Evolutionary conservation across 2,113 vertebrate genomes (phyloP).

Genomic region (Eretmochelys imbricata): DNA sequence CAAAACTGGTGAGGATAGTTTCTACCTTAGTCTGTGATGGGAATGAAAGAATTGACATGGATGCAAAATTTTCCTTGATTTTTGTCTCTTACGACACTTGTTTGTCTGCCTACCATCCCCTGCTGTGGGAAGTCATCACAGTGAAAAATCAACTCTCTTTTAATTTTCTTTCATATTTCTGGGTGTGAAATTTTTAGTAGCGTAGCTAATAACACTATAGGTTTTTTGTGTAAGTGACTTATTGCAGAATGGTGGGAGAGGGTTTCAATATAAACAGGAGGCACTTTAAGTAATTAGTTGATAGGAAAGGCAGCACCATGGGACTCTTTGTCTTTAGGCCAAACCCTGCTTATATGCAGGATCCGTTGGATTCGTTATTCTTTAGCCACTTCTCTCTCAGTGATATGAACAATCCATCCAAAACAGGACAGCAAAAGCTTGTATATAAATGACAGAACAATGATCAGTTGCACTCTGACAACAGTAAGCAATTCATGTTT

Average conservation of each 20-base stretch:
- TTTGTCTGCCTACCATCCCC: background rate
- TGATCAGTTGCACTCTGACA: background rate
- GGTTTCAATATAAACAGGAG: background rate
- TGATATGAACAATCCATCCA: background rate
- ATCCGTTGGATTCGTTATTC: background rate
- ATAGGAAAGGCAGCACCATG: background rate
- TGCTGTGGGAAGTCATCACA: background rate
- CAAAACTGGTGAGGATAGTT: rapidly evolving
- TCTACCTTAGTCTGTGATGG: background rate
- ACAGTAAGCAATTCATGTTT: background rate
- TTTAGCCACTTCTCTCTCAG: background rate
- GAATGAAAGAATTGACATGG: background rate
- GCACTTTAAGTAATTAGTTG: background rate
- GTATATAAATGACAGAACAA: background rate
- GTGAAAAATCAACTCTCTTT: background rate
- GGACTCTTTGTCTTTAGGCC: background rate
- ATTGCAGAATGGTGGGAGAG: background rate
- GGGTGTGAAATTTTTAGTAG: background rate
- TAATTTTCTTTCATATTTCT: background rate
- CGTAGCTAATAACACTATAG: background rate
- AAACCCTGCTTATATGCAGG: background rate
- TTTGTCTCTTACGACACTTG: background rate
- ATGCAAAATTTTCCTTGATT: background rate
- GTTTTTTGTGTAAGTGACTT: background rate
- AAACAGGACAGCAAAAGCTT: background rate